Percentiles rank a stretch among this genome's conserved stretches.
Evolutionary conservation across 2,113 vertebrate genomes (phyloP).

Genomic region (Xiphophorus couchianus): DNA sequence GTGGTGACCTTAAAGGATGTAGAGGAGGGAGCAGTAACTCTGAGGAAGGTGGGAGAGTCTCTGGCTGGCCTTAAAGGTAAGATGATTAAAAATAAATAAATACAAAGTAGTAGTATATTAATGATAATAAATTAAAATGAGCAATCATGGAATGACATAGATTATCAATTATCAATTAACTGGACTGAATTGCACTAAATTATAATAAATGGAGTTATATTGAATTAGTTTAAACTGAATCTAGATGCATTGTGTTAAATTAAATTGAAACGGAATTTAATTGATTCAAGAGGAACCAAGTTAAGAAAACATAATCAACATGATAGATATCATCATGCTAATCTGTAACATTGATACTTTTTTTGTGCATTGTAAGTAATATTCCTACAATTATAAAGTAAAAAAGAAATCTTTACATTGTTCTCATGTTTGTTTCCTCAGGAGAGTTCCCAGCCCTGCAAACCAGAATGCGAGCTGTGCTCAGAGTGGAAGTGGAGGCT

Average conservation of each 20-base stretch:
- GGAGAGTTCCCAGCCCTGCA: conserved; percentile 93
- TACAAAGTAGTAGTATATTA: neutral
- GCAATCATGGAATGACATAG: too few species aligned
- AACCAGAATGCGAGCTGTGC: conserved; percentile 90
- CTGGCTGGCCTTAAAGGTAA: conserved; percentile 92
- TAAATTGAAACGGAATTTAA: neutral
- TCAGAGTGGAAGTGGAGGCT: conserved; percentile 93
- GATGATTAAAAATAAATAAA: neutral
- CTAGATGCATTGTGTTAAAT: neutral
- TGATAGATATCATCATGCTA: neutral
- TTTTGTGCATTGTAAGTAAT: neutral
- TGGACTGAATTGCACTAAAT: neutral
- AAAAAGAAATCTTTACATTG: neutral
- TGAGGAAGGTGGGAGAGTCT: conserved; percentile 93
- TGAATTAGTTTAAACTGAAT: neutral
- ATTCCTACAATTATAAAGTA: neutral
- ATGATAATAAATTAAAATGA: too few species aligned
- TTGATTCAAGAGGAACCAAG: too few species aligned
- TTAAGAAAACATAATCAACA: neutral
- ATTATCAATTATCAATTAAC: too few species aligned
- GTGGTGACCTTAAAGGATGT: conserved; percentile 89
- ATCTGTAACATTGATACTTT: neutral
- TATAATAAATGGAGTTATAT: neutral
- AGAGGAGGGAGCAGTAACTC: conserved; percentile 90
- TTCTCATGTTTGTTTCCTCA: conserved; percentile 52